These are phyloP conservation scores for Cremastobaeus sp. DNA, from an alignment of 2,888 invertebrate species.

Conservation along the genomic window DNA sequence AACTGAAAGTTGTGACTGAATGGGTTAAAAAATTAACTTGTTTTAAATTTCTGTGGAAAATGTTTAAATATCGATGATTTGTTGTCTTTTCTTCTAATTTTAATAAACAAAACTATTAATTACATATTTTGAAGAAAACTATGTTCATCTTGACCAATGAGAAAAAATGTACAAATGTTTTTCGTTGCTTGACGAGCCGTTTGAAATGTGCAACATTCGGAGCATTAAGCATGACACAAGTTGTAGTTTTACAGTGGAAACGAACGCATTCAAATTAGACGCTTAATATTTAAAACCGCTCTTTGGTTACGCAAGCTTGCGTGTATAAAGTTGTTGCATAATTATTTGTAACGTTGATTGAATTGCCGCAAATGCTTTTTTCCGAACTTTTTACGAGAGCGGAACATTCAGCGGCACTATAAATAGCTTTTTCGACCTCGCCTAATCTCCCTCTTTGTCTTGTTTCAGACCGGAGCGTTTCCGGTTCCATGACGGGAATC, in stretches of 20 bases:
- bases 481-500: conserved; percentile 59
- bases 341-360: conserved; percentile 48
- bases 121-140: no score
- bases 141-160: no score
- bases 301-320: conserved; percentile 38
- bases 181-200: no score
- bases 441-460: conserved; percentile 14
- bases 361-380: conserved; percentile 15
- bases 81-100: no score
- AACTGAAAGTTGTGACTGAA: no score
- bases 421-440: neutral
- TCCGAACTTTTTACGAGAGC: conserved; percentile 10
- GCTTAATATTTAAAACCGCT: conserved; percentile 29
- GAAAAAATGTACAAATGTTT: no score
- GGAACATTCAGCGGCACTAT: conserved; percentile 5
- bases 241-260: conserved; percentile 1
- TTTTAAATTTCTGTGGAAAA: no score
- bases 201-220: no score
- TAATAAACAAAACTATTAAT: no score
- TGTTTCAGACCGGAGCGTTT: conserved; percentile 63
- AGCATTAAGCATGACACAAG: neutral
- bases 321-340: conserved; percentile 45
- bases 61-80: no score
- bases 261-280: conserved; percentile 34
- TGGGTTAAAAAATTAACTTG: no score